Conservation (phyloP, 2,888 invertebrate species). For the Dynastes tityus region DNA sequence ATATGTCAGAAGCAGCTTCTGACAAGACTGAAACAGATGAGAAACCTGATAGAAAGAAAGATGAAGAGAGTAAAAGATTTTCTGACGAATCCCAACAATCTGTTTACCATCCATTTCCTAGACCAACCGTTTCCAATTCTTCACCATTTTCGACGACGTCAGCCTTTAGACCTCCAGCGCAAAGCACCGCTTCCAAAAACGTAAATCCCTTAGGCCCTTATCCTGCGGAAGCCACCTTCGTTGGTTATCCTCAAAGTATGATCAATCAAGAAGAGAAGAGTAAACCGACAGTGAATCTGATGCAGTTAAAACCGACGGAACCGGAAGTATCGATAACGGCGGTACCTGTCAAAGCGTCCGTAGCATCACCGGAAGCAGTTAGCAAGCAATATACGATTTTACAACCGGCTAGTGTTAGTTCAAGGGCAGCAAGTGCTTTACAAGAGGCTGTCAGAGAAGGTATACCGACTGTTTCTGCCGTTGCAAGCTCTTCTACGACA, state of each 20-base stretch:
- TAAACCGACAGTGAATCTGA: constrained; percentile 67
- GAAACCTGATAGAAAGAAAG: constrained; percentile 71
- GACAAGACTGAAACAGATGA: constrained; percentile 77
- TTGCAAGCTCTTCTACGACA: constrained; percentile 67
- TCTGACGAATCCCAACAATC: constrained; percentile 60
- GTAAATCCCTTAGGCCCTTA: constrained; percentile 75
- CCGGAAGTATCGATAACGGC: constrained; percentile 44
- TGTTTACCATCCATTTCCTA: constrained; percentile 55
- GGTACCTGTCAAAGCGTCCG: constrained; percentile 55
- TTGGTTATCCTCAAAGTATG: constrained; percentile 77
- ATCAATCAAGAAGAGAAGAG: constrained; percentile 70
- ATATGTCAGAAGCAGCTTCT: constrained; percentile 82
- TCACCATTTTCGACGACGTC: constrained; percentile 83
- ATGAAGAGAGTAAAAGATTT: constrained; percentile 72
- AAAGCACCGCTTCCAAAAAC: constrained; percentile 64
- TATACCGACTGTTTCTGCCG: constrained; percentile 76
- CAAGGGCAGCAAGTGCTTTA: constrained; percentile 86
- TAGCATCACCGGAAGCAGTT: constrained; percentile 69
- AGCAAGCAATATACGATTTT: constrained; percentile 91
- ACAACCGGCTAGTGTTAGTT: constrained; percentile 87
- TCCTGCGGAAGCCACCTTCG: constrained; percentile 83
- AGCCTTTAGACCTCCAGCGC: constrained; percentile 81
- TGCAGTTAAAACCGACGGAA: constrained; percentile 68
- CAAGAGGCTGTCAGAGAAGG: constrained; percentile 82
- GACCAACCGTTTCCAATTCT: constrained; percentile 71